Evolutionary conservation across 2,113 vertebrate genomes (phyloP), one percentile per base, ranked within the genome.

Genomic region (Siniperca chuatsi): DNA sequence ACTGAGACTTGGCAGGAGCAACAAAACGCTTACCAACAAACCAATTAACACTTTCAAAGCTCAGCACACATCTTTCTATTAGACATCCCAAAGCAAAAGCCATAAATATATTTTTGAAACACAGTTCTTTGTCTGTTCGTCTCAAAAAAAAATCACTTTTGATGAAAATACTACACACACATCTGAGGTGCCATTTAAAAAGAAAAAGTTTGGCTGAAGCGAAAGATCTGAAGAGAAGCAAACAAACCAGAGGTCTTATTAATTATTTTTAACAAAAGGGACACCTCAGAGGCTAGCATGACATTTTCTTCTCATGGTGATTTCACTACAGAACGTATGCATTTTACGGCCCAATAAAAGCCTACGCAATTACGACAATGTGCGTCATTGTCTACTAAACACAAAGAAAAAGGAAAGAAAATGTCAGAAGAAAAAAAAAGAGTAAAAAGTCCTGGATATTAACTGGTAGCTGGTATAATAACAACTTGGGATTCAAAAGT

Each of bases 21-120:
- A 66, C 62, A 78, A 84, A 70, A 87, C 5, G 0, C 79, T 83
- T 89, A 91, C 66, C 52, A 87, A 89, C 73, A 73, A 89, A 83
- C 80, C 83, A 92, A 88, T 90, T 88, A 91, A 87, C 80, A 86
- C 75, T 50, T 75, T 86, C 75, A 82, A 65, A 87, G 69, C 85
- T 74, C 69, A 73, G 80, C 69, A 76, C 81, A 72, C 77, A 37
- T 75, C 61, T 40, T 77, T 86, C 61, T 70, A 73, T 85, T 35
- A 86, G 67, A 35, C 67, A 67, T 78, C 79, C 67, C 21, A 35
- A 75, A 68, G 54, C 65, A 83, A 83, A 89, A 78, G 69, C 64
- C 81, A 16, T 16, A 23, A 33, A 66, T 1, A 9, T 81, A 75
- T 88, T 89, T 80, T 79, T 82, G 61, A 86, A 84, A 81, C 40